Conservation (phyloP, 2,797 vertebrate genomes). For the Pyrocephalus nanus region DNA sequence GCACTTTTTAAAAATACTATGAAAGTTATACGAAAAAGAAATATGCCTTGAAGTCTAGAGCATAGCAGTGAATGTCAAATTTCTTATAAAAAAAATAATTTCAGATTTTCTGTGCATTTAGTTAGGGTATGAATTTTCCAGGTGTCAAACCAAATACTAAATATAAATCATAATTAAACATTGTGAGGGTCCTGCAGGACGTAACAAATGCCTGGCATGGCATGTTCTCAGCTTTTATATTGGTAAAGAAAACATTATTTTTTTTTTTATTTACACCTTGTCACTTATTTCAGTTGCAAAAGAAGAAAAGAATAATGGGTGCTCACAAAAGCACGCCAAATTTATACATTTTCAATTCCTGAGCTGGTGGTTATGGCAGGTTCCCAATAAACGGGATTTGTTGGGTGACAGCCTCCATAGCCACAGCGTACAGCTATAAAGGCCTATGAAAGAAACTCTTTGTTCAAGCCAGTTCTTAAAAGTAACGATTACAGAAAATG, state of each 20-base stretch:
- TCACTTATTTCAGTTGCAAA: background rate
- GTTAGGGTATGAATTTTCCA: background rate
- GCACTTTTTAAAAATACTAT: background rate
- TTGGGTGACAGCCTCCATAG: background rate
- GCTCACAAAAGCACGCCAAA: background rate
- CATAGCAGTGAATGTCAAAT: background rate
- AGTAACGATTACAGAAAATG: conserved; percentile 25
- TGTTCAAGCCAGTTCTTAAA: conserved; percentile 15
- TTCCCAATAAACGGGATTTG: background rate
- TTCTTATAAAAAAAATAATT: background rate
- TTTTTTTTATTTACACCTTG: background rate
- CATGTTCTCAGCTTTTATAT: background rate
- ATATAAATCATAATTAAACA: background rate
- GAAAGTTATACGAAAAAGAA: background rate
- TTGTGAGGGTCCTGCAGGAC: background rate
- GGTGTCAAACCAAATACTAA: background rate
- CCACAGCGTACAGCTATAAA: background rate
- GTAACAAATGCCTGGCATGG: background rate
- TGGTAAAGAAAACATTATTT: background rate
- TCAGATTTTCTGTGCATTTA: background rate
- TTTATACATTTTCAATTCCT: background rate
- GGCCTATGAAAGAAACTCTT: conserved; percentile 3
- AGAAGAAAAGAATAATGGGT: background rate
- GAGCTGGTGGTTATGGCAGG: background rate
- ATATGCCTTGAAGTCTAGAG: background rate